A percentile compares a stretch with the other conserved stretches of the same genome.
Evolutionary conservation across 2,113 vertebrate species (phyloP).

Genomic region (Catagonus wagneri): DNA sequence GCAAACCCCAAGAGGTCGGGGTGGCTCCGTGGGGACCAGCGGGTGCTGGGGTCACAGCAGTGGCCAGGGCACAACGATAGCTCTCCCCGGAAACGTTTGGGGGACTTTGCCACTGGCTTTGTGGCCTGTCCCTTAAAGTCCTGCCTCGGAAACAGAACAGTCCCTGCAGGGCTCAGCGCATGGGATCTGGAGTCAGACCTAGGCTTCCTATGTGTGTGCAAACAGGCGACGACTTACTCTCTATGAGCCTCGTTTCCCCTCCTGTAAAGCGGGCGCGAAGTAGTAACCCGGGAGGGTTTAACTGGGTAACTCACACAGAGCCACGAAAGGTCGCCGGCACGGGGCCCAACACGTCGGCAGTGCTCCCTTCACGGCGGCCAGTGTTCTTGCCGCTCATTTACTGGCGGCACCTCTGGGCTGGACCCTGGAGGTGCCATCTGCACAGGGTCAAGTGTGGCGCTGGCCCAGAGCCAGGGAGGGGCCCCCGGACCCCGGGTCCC

Average conservation of each 20-base stretch:
- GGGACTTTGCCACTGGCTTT: neutral
- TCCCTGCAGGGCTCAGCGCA: neutral
- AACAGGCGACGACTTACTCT: neutral
- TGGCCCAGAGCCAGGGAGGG: neutral
- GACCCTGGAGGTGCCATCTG: neutral
- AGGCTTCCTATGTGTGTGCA: neutral
- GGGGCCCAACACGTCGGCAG: fast-evolving
- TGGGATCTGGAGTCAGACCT: neutral
- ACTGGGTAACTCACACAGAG: neutral
- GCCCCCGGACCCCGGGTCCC: neutral
- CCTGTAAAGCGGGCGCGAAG: neutral
- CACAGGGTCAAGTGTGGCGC: neutral
- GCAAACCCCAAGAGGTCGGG: neutral
- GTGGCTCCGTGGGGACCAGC: neutral
- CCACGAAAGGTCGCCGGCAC: neutral
- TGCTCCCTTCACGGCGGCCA: neutral
- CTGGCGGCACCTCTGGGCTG: neutral
- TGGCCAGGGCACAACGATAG: too few species aligned
- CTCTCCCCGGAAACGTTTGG: neutral
- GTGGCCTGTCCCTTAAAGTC: neutral
- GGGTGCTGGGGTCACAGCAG: neutral
- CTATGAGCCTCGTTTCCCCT: neutral
- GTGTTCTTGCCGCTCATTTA: neutral
- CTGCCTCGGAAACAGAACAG: neutral
- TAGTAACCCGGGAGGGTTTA: neutral